Evolutionary conservation across 2,113 vertebrate species (phyloP), one percentile per base, ranked within the genome.

Genomic region (Arizona elegans): DNA sequence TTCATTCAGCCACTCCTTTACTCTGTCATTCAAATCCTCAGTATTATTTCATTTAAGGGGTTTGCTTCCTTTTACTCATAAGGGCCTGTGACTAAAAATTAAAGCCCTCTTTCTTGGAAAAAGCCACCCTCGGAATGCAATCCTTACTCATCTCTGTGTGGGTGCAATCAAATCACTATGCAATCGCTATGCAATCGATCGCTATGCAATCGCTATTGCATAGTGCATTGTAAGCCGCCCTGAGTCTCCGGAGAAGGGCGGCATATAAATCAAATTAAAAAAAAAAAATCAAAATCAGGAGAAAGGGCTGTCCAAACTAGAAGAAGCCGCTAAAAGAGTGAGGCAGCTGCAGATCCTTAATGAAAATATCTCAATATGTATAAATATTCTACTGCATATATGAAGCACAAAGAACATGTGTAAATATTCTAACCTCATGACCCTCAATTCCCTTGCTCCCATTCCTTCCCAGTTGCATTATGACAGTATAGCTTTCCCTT

Each of bases 401-500:
- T n/a, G 12, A n/a, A 70, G 12, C 62, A 15, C 29, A 70, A 70
- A n/a, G 11, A 70, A n/a, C 12, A 70, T 70, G 12, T 6, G 12
- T 70, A 70, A n/a, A 70, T 70, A 70, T 15, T 70, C 62, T n/a
- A 70, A 70, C 62, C 11, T 38, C n/a, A 19, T 19, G n/a, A 81
- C 15, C 15, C 70, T 81, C n/a, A 38, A 29, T 87, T 55, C 19
- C 21, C 54, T 19, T 38, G 54, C 8, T 56, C 87, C 54, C 29
- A 7, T 33, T 58, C 53, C 93, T 91, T 89, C 81, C 93, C 93
- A 88, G 88, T 33, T 87, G 85, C 92, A 88, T 86, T 91, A 70
- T 5, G 23, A 38, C 17, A 81, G 52, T 52, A 19, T 3, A 9
- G 47, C 3, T 50, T 43, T 47, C 26, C 43, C 54, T 54, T 52